Evolutionary conservation across 2,797 vertebrate genomes (phyloP).

Genomic region (Microctenopoma steveboyesi): DNA sequence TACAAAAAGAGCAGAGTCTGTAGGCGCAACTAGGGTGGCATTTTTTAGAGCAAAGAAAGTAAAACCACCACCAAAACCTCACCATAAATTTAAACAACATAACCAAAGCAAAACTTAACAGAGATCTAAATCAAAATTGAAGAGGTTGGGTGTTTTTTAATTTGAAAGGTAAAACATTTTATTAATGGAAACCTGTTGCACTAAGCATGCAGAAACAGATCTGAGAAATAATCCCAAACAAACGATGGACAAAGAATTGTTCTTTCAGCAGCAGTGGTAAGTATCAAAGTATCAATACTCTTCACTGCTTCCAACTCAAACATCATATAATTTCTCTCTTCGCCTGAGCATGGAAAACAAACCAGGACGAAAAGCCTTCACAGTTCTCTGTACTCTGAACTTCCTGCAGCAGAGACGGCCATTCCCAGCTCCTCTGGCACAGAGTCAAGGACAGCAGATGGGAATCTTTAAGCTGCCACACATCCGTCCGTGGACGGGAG

Average conservation of each 20-base stretch:
- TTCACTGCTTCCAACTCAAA: slow-evolving; percentile 46
- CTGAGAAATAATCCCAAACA: neutral
- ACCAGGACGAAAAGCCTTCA: slow-evolving; percentile 43
- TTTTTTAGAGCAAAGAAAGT: slow-evolving; percentile 23
- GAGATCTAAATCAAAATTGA: slow-evolving; percentile 18
- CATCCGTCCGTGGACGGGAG: slow-evolving; percentile 52
- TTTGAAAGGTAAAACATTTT: slow-evolving; percentile 3
- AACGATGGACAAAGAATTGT: slow-evolving; percentile 1
- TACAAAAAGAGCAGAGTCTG: slow-evolving; percentile 20
- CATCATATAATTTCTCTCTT: slow-evolving; percentile 25
- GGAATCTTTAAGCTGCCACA: slow-evolving; percentile 74
- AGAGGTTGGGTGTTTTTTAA: neutral
- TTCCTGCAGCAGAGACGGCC: slow-evolving; percentile 52
- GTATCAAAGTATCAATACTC: slow-evolving; percentile 28
- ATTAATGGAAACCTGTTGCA: neutral
- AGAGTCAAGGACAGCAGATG: slow-evolving; percentile 81
- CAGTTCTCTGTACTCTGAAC: slow-evolving; percentile 41
- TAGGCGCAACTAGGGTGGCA: slow-evolving; percentile 20
- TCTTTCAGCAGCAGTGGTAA: slow-evolving; percentile 1
- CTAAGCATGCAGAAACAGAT: neutral
- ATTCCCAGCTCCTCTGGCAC: slow-evolving; percentile 70
- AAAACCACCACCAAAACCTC: slow-evolving; percentile 29
- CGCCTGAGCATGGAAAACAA: slow-evolving; percentile 35
- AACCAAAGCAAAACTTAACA: slow-evolving; percentile 22
- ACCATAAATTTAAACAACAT: slow-evolving; percentile 25